phyloP scores from a whole-genome alignment of 2,113 vertebrate genomes.

The Chionomys nivalis region DNA sequence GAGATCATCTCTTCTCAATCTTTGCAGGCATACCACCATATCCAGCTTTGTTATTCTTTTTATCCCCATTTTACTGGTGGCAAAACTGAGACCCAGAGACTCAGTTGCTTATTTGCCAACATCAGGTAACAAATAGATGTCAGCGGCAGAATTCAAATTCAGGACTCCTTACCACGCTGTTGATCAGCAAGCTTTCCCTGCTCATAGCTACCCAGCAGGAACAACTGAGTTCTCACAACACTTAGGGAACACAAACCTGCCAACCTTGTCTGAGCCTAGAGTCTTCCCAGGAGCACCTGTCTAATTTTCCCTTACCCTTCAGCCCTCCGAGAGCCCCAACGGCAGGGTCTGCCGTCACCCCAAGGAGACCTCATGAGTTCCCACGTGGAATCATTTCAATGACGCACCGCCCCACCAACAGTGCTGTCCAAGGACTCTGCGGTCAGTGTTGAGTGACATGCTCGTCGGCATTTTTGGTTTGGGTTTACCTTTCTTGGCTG shows the following conservation, averaged over 20 bases:
- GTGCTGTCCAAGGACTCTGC: neutral
- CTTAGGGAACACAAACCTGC: neutral
- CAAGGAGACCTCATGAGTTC: slow-evolving; percentile 36
- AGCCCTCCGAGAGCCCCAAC: neutral
- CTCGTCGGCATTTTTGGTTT: slow-evolving; percentile 58
- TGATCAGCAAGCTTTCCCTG: neutral
- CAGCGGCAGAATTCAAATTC: neutral
- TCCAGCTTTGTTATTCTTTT: neutral
- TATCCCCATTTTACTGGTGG: neutral
- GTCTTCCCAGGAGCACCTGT: neutral
- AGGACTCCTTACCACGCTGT: neutral
- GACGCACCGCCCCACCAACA: slow-evolving; percentile 54
- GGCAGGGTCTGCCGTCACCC: slow-evolving; percentile 9
- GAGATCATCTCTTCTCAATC: neutral
- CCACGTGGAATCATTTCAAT: slow-evolving; percentile 33
- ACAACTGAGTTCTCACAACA: neutral
- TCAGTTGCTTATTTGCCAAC: neutral
- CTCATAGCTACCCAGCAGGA: neutral
- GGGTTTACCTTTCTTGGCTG: slow-evolving; percentile 64
- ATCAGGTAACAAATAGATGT: neutral
- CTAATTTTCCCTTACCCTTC: neutral
- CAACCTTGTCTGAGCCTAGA: neutral
- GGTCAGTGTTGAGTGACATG: neutral
- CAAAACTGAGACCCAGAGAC: neutral
- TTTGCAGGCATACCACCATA: neutral